These are phyloP conservation scores for Perodicticus potto DNA, from an alignment of 2,797 vertebrate genomes.

Conservation along the genomic window DNA sequence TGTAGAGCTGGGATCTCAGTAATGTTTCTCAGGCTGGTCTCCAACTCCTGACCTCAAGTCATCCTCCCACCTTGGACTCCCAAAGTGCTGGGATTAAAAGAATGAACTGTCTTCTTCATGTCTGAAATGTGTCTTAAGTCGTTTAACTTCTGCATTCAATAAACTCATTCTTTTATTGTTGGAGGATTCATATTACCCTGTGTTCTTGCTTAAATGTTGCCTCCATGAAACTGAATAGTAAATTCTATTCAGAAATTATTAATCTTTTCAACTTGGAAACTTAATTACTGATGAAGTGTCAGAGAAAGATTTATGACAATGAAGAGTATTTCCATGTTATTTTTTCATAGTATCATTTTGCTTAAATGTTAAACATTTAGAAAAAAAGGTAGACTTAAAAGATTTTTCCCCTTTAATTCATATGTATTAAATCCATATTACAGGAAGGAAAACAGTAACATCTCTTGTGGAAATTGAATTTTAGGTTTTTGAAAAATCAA, in stretches of 20 bases:
- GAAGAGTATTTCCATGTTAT: neutral
- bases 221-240: neutral
- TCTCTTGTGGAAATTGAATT: slow-evolving; percentile 46
- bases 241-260: slow-evolving; percentile 11
- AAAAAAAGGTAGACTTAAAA: neutral
- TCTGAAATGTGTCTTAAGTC: slow-evolving; percentile 1
- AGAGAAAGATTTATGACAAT: slow-evolving; percentile 35
- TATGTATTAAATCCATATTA: neutral
- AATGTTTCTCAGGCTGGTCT: neutral
- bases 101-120: neutral
- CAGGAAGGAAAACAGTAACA: neutral
- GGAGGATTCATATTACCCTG: neutral
- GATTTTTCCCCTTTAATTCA: neutral
- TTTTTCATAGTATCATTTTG: neutral
- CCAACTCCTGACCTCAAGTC: neutral
- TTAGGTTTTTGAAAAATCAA: neutral
- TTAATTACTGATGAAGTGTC: neutral
- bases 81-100: neutral
- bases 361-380: slow-evolving; percentile 48
- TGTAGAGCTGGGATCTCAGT: neutral
- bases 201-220: slow-evolving; percentile 27
- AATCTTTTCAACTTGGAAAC: neutral
- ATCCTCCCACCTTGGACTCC: neutral
- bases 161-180: neutral
- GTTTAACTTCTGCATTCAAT: slow-evolving; percentile 13